Percentiles rank a stretch among this genome's conserved stretches.
Conservation (phyloP, 2,113 vertebrate species). For the Grus americana region DNA sequence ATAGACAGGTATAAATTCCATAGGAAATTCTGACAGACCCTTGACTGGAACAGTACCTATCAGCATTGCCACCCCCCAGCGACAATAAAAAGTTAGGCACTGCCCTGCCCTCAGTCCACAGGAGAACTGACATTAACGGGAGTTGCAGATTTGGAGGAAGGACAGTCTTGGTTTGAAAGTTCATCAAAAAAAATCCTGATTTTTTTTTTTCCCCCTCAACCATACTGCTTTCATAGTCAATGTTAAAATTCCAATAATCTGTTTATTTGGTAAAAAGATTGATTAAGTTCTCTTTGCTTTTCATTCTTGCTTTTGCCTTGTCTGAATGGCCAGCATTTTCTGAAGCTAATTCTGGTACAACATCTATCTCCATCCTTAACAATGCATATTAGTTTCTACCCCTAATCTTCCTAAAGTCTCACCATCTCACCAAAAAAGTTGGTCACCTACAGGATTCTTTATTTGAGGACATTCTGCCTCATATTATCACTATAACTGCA, state of each 20-base stretch:
- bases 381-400: neutral
- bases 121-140: neutral
- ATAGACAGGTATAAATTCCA: neutral
- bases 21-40: neutral
- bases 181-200: neutral
- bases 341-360: neutral
- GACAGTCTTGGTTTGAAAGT: neutral
- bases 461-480: neutral
- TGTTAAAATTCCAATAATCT: neutral
- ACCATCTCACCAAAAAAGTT: neutral
- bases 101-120: neutral
- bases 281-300: neutral
- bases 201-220: neutral
- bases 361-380: neutral
- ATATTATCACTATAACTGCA: neutral
- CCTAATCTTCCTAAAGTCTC: neutral
- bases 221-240: fast-evolving
- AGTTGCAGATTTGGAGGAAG: neutral
- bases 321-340: neutral
- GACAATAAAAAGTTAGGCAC: neutral
- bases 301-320: neutral
- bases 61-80: fast-evolving
- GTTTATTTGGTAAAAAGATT: neutral
- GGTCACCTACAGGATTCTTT: no score
- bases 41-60: neutral